Base-by-base conservation (phyloP, 2,888 invertebrate genomes). In the Tubulanus polymorphus region DNA sequence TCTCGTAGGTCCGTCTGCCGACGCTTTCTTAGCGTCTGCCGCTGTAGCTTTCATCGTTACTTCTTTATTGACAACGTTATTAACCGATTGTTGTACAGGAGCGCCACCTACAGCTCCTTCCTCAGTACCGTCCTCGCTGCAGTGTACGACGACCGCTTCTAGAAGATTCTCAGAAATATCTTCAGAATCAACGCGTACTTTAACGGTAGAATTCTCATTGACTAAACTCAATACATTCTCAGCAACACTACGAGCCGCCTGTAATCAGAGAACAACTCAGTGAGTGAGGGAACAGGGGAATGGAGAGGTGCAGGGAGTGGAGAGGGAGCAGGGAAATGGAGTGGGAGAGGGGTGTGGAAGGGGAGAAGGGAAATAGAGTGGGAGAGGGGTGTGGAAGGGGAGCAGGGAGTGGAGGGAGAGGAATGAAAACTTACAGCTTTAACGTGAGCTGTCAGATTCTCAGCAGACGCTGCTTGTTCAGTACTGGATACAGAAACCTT, bases 391-490 rank as follows among this genome's bases (percentile, higher is more conserved):
- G 12, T 12, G 27, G 20, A 2, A 23, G 18, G n/a, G 37, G 51
- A 56, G 1, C n/a, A 32, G 20, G 26, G 23, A 46, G n/a, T n/a
- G n/a, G n/a, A n/a, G n/a, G n/a, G n/a, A n/a, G n/a, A n/a, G n/a
- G n/a, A 41, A 5, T 2, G n/a, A 18, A 29, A 12, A 70, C 75
- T 71, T 64, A 76, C 75, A 53, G 71, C 65, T 65, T 74, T 74
- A 48, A 75, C 67, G 49, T 70, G 69, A 23, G 71, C 68, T 5
- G 75, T 72, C 18, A 95, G 85, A 81, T 93, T 94, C 78, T 95
- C 95, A 0, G 93, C 93, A 1, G 94, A 94, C 0, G 93, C 91
- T 10, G 94, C 93, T 81, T 95, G 95, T 73, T 95, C 95, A 1
- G 93, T 93, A 15, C 78, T 76, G n/a, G 93, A 93, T 20, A 93